These are phyloP conservation scores for Gallinago solitaria DNA, from an alignment of 2,797 vertebrate species.

Conservation along the genomic window DNA sequence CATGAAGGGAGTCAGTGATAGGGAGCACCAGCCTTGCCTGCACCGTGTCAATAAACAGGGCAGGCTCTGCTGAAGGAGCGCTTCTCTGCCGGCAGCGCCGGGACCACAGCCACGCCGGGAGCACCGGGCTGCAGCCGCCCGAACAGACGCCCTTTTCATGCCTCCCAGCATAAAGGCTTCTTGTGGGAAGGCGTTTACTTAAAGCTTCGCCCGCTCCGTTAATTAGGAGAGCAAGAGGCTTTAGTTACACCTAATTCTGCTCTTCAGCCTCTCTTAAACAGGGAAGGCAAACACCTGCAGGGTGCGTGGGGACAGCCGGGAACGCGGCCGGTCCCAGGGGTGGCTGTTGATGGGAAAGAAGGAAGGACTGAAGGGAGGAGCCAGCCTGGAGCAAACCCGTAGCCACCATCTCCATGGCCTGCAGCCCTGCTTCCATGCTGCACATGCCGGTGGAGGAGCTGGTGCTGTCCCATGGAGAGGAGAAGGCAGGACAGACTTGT, in stretches of 20 bases:
- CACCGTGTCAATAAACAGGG: conserved; percentile 52
- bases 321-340: accelerated
- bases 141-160: conserved; percentile 65
- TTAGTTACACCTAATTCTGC: conserved; percentile 5
- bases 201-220: not conserved
- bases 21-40: not conserved
- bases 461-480: not conserved
- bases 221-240: conserved; percentile 17
- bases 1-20: conserved; percentile 35
- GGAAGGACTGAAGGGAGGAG: not conserved
- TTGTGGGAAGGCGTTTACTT: conserved; percentile 26
- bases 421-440: not conserved
- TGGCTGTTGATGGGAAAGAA: not conserved
- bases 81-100: not conserved
- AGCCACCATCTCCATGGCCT: not conserved
- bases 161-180: conserved; percentile 26
- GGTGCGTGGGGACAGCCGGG: accelerated
- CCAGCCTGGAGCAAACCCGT: not conserved
- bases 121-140: not conserved
- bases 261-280: not conserved
- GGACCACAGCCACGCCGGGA: not conserved
- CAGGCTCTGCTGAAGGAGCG: not conserved
- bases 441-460: not conserved
- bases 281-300: not conserved
- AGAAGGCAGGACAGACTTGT: not conserved